These are phyloP conservation scores for Psammodynastes pulverulentus DNA, from an alignment of 2,113 vertebrate genomes.

Conservation along the genomic window DNA sequence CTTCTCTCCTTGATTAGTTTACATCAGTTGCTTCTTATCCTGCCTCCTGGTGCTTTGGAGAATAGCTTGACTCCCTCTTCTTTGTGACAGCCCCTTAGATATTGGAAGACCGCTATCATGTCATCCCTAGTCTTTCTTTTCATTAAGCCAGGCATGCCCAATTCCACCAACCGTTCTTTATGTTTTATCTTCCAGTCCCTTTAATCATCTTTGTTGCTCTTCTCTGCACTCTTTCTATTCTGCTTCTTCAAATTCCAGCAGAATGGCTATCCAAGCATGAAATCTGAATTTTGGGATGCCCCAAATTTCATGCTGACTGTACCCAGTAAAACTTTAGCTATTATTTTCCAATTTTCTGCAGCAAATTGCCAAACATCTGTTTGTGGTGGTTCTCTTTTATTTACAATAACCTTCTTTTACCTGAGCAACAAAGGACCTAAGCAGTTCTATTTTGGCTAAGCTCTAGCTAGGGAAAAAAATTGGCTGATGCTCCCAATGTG, in stretches of 20 bases:
- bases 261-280: background rate
- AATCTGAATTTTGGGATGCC: background rate
- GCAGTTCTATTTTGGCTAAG: background rate
- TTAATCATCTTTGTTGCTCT: background rate
- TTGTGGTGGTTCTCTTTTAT: background rate
- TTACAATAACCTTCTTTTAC: background rate
- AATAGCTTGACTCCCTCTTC: too few species aligned
- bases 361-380: background rate
- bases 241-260: background rate
- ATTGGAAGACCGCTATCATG: too few species aligned
- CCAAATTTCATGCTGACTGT: background rate
- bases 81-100: too few species aligned
- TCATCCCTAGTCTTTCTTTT: background rate
- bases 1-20: too few species aligned
- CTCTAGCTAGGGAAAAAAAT: background rate
- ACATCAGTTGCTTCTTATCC: too few species aligned
- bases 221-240: background rate
- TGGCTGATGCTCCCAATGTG: constrained; percentile 5
- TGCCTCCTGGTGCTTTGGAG: too few species aligned
- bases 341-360: background rate
- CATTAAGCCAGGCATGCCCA: background rate
- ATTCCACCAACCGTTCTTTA: background rate
- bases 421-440: background rate
- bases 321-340: background rate
- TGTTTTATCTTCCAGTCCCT: background rate